Evolutionary conservation across 30 jellyfish, hydroid and myxozoan species (phyloP), one percentile per base, ranked within the genome.

Genomic region (Chrysaora quinquecirrha): DNA sequence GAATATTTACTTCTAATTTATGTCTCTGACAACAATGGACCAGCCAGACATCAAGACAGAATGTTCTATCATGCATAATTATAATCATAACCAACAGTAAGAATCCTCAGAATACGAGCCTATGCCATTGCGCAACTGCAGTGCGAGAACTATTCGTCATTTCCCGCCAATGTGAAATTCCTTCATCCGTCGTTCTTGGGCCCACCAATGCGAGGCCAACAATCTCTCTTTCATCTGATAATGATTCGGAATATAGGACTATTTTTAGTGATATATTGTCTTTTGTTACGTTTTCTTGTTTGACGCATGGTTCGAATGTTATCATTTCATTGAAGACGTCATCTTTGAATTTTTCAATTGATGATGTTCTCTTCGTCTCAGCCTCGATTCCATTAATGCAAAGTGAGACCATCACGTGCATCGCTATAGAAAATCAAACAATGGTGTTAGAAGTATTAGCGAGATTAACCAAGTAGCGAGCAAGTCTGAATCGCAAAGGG

Each of bases 111-210:
- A 74, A 65, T 16, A 85, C 25, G 3, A 85, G 48, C 29, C 84
- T 50, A 49, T 85, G 95, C 95, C 95, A 85, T 56, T 85, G 95
- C 58, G 95, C 95, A 34, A 85, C 85, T 9, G 95, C 87, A 49
- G 85, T 67, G 27, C 87, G 68, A 19, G 63, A 38, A n/a, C 71
- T 22, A 1, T 80, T 43, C 7, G 52, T 38, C 85, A 75, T 66
- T 65, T 85, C 95, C 12, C 49, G 72, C 95, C 95, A 85, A 58
- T 85, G 95, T 11, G 78, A 68, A 2, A 65, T 28, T 0, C 95
- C 95, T 48, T 85, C 95, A 21, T 85, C 95, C 34, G 76, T 75
- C 23, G 95, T 52, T 25, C 50, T 28, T 12, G 85, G 95, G 6
- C 95, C 95, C 21, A 85, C 67, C 28, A 35, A 35, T 14, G 87